Conservation (phyloP, 2,113 vertebrate species). For the Typhlomys cinereus region DNA sequence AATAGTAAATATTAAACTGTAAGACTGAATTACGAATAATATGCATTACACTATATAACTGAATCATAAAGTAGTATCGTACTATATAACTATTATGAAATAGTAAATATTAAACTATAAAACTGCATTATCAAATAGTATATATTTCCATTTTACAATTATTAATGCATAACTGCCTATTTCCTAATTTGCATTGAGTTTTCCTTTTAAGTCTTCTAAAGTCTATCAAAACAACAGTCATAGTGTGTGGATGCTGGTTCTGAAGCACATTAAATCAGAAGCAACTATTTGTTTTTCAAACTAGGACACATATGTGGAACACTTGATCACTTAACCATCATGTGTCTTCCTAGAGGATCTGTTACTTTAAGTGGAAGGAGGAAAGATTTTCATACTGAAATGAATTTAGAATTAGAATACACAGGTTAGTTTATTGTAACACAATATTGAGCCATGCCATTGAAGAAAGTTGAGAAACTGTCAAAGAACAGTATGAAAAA, state of each 20-base stretch:
- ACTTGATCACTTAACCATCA: background rate
- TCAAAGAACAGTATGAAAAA: conserved; percentile 2
- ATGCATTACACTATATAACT: background rate
- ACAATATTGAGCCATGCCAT: conserved; percentile 30
- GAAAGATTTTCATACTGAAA: conserved; percentile 14
- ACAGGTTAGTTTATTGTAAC: background rate
- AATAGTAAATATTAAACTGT: background rate
- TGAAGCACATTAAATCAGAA: background rate
- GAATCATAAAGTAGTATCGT: background rate
- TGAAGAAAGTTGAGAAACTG: conserved; percentile 8
- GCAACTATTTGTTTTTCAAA: background rate
- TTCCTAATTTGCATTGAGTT: conserved; percentile 5
- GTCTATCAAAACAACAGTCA: background rate
- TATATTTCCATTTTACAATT: no score
- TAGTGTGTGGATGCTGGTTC: background rate
- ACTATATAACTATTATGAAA: background rate
- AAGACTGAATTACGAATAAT: no score
- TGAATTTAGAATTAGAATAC: background rate
- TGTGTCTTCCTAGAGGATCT: background rate
- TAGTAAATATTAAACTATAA: background rate
- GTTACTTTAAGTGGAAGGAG: background rate
- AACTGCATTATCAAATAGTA: background rate
- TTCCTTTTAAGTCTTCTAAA: conserved; percentile 24
- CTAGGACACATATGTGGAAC: background rate
- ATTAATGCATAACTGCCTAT: background rate